Evolutionary conservation across 2,888 invertebrate species (phyloP), one percentile per base, ranked within the genome.

Genomic region (Platycheirus albimanus): DNA sequence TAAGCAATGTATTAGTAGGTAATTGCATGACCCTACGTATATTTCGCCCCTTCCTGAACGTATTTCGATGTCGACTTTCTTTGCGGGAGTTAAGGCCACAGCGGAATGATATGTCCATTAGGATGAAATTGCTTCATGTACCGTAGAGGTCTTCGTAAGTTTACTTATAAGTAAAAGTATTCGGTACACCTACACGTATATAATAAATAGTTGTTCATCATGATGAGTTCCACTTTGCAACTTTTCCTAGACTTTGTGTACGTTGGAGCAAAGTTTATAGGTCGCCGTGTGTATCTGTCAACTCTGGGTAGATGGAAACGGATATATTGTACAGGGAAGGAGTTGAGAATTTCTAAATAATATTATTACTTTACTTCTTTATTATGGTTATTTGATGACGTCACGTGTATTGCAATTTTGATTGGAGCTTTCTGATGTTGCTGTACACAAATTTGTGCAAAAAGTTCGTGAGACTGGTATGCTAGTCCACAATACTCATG

Each of bases 81-180:
- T 47, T 52, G 66, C 41, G 36, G 47, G 47, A 71, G 66, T 72
- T 52, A 75, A 61, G 52, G 64, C 61, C 33, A 61, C 52, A 63
- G 75, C 70, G 64, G 79, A 75, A 84, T 79, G 75, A 84, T 84
- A 79, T 79, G 75, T 84, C 84, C 84, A 84, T 84, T 84, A 84
- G 84, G 79, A 79, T 61, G 70, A 79, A 84, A 79, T 83, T 83
- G 72, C 83, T 83, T 64, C 45, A 43, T 45, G 64, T 74, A 74
- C 52, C 54, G 63, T 45, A 30, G 63, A 51, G 58, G 41, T 51
- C 24, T 51, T 30, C 54, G 51, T 70, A 41, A 64, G 49, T 49
- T 49, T 64, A 7, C 49, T 51, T 45, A 33, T 10, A 38, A 36
- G 36, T 43, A 36, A 49, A 36, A 45, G 49, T 58, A 45, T 28